A percentile compares a stretch with the other conserved stretches of the same genome.
Evolutionary conservation across 1,140 invertebrate genomes (phyloP).

Genomic region (Drosophila tani): DNA sequence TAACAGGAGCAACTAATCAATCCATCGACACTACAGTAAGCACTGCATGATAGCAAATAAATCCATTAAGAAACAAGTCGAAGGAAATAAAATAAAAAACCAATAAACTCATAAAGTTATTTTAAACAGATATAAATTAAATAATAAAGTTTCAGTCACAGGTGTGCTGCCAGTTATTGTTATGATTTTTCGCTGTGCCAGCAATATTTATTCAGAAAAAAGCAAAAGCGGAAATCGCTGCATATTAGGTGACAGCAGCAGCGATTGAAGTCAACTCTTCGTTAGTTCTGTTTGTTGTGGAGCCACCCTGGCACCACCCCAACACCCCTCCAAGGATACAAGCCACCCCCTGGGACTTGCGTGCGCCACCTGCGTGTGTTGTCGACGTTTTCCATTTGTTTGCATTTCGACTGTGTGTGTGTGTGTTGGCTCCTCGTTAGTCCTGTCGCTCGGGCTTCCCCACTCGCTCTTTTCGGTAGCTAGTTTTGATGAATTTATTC

Average conservation of each 20-base stretch:
- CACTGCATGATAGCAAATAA: background rate
- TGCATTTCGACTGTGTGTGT: conserved; percentile 46
- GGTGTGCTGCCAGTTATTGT: background rate
- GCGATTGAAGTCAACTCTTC: conserved; percentile 57
- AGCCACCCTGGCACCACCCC: conserved; percentile 8
- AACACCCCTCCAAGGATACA: background rate
- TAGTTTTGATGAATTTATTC: conserved; percentile 81
- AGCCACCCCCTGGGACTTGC: conserved; percentile 25
- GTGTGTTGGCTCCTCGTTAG: conserved; percentile 62
- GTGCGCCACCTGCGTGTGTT: conserved; percentile 63
- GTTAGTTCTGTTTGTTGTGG: conserved; percentile 54
- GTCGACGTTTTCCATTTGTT: conserved; percentile 65
- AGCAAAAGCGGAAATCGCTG: conserved; percentile 15
- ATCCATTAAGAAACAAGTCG: background rate
- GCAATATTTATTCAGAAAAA: conserved; percentile 14
- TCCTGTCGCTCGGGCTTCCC: conserved; percentile 46
- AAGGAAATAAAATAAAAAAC: background rate
- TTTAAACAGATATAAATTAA: background rate
- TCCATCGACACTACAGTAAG: background rate
- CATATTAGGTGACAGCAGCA: conserved; percentile 45
- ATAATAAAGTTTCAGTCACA: background rate
- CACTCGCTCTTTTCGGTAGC: conserved; percentile 43
- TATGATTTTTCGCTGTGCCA: conserved; percentile 17
- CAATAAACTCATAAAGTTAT: background rate
- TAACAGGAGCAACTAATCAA: conserved; percentile 33